Conservation (phyloP, 2,797 vertebrate genomes). For the Amniataba percoides region DNA sequence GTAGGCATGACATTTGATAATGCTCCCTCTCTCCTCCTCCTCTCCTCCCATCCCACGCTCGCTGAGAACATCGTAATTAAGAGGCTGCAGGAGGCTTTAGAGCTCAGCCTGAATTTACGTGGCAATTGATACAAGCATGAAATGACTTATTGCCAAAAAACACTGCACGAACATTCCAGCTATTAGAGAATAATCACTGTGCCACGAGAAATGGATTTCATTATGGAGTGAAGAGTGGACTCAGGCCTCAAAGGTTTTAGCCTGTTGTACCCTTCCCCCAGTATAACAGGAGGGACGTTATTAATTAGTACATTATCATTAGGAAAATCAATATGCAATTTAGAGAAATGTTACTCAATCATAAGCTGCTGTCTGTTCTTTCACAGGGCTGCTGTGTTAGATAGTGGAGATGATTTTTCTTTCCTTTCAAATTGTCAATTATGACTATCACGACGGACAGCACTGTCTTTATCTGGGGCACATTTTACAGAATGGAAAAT, state of each 20-base stretch:
- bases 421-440: slow-evolving; percentile 36
- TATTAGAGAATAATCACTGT: slow-evolving; percentile 73
- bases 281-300: slow-evolving; percentile 43
- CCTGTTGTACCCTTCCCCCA: slow-evolving; percentile 30
- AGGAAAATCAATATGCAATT: slow-evolving; percentile 77
- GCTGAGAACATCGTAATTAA: slow-evolving; percentile 77
- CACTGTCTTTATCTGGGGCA: slow-evolving; percentile 39
- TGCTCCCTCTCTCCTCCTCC: slow-evolving; percentile 35
- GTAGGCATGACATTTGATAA: slow-evolving; percentile 62
- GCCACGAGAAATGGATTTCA: slow-evolving; percentile 67
- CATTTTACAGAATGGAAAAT: slow-evolving; percentile 34
- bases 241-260: slow-evolving; percentile 41
- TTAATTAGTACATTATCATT: slow-evolving; percentile 75
- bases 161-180: slow-evolving; percentile 64
- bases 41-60: slow-evolving; percentile 41
- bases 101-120: slow-evolving; percentile 75
- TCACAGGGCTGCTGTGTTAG: slow-evolving; percentile 16
- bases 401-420: slow-evolving; percentile 43
- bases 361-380: slow-evolving; percentile 20
- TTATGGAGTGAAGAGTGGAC: slow-evolving; percentile 38
- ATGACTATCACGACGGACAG: slow-evolving; percentile 46
- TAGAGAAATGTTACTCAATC: slow-evolving; percentile 64
- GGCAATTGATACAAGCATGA: slow-evolving; percentile 75
- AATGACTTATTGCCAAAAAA: slow-evolving; percentile 79
- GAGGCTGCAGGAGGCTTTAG: slow-evolving; percentile 74